These are phyloP conservation scores for Ptilodon capucinus DNA, from an alignment of 2,888 invertebrate species.

Conservation along the genomic window DNA sequence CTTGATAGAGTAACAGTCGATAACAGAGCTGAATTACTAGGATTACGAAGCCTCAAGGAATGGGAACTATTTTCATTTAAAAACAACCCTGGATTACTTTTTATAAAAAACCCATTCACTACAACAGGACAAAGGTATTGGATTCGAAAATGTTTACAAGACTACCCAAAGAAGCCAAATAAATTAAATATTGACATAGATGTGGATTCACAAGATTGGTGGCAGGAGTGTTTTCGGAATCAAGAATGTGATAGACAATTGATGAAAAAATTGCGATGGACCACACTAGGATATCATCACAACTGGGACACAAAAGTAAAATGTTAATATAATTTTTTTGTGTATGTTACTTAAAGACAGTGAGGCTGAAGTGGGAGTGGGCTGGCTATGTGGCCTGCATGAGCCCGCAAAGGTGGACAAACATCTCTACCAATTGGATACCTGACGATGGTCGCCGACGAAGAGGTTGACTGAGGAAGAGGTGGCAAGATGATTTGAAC, in stretches of 20 bases:
- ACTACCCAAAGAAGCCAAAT: slow-evolving; percentile 89
- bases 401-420: too few relatives aligned
- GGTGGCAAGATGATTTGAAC: too few relatives aligned
- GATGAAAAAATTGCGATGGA: slow-evolving; percentile 90
- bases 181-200: slow-evolving; percentile 86
- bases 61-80: slow-evolving; percentile 86
- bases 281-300: slow-evolving; percentile 98
- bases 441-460: too few relatives aligned
- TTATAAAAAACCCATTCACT: slow-evolving; percentile 93
- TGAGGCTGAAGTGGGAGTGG: too few relatives aligned
- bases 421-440: too few relatives aligned
- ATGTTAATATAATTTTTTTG: slow-evolving; percentile 41
- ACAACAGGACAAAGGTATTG: slow-evolving; percentile 90
- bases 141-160: slow-evolving; percentile 89
- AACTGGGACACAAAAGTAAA: slow-evolving; percentile 97
- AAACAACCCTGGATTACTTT: slow-evolving; percentile 88
- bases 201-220: slow-evolving; percentile 79
- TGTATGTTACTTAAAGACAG: not conserved
- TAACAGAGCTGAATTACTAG: slow-evolving; percentile 46
- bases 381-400: too few relatives aligned
- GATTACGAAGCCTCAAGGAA: slow-evolving; percentile 47
- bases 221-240: slow-evolving; percentile 82
- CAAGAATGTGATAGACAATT: slow-evolving; percentile 58
- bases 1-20: slow-evolving; percentile 30
- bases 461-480: too few relatives aligned